Base-by-base conservation (phyloP, 2,113 vertebrate genomes). In the Silurus asotus region DNA sequence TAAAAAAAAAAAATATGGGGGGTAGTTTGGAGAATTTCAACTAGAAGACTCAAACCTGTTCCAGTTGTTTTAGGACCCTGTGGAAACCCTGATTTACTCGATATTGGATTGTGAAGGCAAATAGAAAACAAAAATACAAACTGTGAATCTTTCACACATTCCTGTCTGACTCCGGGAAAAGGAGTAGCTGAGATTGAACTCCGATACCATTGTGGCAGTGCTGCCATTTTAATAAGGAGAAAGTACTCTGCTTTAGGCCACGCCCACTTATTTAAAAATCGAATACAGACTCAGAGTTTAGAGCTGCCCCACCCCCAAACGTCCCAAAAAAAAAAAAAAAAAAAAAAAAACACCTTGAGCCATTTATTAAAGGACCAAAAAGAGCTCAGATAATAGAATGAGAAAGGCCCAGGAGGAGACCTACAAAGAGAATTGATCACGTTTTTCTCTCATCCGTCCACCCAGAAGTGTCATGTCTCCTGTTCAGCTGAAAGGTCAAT, bases 401-500 rank as follows among this genome's bases (percentile, higher is more conserved):
- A 62, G 75, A 81, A 84, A 23, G 23, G 81, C 37, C 45, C 59
- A 15, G 64, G 9, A 67, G 64, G 6, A 58, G 37, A 51, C 48
- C 25, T 28, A 76, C 62, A 76, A 80, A 70, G 51, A 87, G 49
- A 69, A 67, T 23, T 85, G 83, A 87, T 84, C 83, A 84, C 77
- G 49, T 59, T 51, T 77, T 75, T 84, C 77, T 76, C 82, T 84
- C 59, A 62, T 69, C 77, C 8, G 45, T 81, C 37, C 83, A 67
- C 45, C 69, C 45, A 48, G 67, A 58, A 58, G 23, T 49, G 79
- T 76, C 77, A 87, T 77, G 77, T 82, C 58, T 77, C 48, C 88
- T 88, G 92, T 92, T 90, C 92, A 90, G 91, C 91, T 89, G 89
- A 95, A 95, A 93, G 93, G 92, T 94, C 93, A 93, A 90, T 51